Base-by-base conservation (phyloP, 2,113 vertebrate species). In the Nibea albiflora region DNA sequence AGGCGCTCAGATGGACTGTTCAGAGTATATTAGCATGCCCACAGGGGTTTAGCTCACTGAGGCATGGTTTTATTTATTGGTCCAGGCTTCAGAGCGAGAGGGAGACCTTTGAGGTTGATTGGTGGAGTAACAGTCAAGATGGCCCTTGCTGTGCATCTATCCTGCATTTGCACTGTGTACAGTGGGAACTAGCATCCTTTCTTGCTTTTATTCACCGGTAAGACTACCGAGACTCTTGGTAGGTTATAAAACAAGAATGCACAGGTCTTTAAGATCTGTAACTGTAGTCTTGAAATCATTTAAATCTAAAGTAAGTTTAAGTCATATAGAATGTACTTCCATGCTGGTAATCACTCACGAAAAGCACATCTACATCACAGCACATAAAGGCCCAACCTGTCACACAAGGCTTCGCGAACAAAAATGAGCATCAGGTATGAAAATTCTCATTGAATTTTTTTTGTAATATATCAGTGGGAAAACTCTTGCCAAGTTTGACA, bases 41-140 rank as follows among this genome's bases (percentile, higher is more conserved):
- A 12, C 31, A 1, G 39, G 70, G 71, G 49, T 76, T 66, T 35
- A 11, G 58, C 70, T 72, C 70, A 50, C 35, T 22, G 28, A 62
- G 73, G 65, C 31, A 17, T 57, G 9, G 58, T 70, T 80, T 77
- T 60, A 70, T 76, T 86, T 85, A 85, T 63, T 60, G 42, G 74
- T 14, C 56, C 65, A 12, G 66, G 61, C 53, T 54, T 47, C 17
- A 22, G 35, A 66, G 46, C 22, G 22, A 3, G 31, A 60, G 62
- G 52, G 67, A 73, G 73, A 74, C 73, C 73, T 66, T 8, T 58
- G 58, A 73, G 69, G 15, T 60, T 31, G 69, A 70, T 20, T 63
- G 57, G 73, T 42, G 50, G 49, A 78, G 64, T 61, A 73, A 62
- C n/a, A 46, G 20, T 68, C 10, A 14, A 44, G 68, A 67, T 0